phyloP scores from a whole-genome alignment of 2,797 vertebrate genomes.

The Falco concolor region DNA sequence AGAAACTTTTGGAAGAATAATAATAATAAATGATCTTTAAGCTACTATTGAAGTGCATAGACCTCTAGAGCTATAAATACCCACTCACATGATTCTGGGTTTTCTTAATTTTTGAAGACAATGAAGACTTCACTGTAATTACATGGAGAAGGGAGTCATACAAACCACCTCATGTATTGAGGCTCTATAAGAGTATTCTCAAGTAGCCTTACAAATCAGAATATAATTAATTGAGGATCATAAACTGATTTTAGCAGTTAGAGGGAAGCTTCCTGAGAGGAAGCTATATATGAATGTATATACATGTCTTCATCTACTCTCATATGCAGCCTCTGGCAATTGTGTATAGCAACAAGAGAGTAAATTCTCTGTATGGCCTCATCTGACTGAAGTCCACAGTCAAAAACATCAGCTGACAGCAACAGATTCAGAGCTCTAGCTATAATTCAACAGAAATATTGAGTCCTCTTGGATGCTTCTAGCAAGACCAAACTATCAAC shows the following conservation, averaged over 20 bases:
- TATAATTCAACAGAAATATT: fast-evolving
- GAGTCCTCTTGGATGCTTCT: neutral
- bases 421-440: neutral
- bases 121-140: fast-evolving
- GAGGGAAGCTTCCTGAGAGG: neutral
- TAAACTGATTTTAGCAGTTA: neutral
- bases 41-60: neutral
- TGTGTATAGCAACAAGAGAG: neutral
- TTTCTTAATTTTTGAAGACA: neutral
- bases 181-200: neutral
- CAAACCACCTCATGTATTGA: neutral
- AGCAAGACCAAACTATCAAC: neutral
- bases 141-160: neutral
- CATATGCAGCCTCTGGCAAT: neutral
- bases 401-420: neutral
- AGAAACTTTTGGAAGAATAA: neutral
- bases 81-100: neutral
- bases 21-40: neutral
- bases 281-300: neutral
- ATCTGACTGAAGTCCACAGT: neutral
- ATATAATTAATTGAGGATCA: neutral
- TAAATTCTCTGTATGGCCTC: neutral
- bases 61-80: neutral
- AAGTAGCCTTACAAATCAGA: neutral
- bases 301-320: neutral